A percentile compares a stretch with the other conserved stretches of the same genome.
Conservation (phyloP, 2,888 invertebrate species). For the Carpatolechia fugitivella region DNA sequence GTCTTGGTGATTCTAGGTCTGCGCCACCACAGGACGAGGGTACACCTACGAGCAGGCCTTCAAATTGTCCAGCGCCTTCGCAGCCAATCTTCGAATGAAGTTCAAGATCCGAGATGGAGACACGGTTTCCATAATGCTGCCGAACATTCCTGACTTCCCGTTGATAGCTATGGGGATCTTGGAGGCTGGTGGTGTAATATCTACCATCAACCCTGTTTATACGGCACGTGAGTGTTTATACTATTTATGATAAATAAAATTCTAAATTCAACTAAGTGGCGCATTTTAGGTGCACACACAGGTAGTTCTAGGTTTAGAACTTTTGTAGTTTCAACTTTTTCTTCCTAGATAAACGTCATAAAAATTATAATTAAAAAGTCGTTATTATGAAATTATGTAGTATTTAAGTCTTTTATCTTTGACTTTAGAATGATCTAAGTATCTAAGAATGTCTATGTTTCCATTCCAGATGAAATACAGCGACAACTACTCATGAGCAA, state of each 20-base stretch:
- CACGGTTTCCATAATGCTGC: conserved; percentile 84
- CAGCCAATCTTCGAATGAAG: conserved; percentile 82
- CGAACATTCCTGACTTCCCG: conserved; percentile 88
- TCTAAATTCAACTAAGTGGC: too few species aligned
- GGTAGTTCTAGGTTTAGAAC: too few species aligned
- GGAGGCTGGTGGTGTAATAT: conserved; percentile 84
- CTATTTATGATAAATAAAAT: too few species aligned
- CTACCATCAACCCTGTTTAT: conserved; percentile 87
- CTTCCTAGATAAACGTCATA: too few species aligned
- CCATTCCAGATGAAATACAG: conserved; percentile 84
- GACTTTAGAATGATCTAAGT: too few species aligned
- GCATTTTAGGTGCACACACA: too few species aligned
- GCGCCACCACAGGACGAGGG: conserved; percentile 83
- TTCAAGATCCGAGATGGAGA: conserved; percentile 83
- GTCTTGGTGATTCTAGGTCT: conserved; percentile 78
- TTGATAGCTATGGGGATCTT: conserved; percentile 82
- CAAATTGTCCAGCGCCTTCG: conserved; percentile 82
- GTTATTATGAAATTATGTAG: too few species aligned
- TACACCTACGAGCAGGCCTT: conserved; percentile 85
- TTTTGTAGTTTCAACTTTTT: too few species aligned
- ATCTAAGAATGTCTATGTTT: too few species aligned
- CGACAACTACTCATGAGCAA: conserved; percentile 81
- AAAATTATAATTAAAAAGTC: too few species aligned
- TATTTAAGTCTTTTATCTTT: too few species aligned
- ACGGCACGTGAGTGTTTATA: conserved; percentile 78